Base-by-base conservation (phyloP, 2,888 invertebrate genomes). In the Opisthograptis luteolata region DNA sequence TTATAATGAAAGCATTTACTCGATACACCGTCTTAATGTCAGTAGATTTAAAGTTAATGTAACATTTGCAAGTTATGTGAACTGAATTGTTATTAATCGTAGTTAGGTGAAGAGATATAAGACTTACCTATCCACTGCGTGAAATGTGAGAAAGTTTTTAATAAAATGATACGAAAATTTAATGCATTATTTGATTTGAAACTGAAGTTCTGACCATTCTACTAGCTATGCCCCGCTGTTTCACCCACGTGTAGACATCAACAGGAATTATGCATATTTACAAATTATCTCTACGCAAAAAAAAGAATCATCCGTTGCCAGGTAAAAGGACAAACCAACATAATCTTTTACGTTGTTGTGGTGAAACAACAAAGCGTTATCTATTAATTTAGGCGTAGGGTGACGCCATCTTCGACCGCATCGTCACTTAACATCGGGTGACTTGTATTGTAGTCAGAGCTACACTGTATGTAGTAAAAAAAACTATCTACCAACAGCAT, bases 111-210 rank as follows among this genome's bases (percentile, higher is more conserved):
- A 86, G 86, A 86, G 84, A 81, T 79, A 84, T 78, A 89, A 89
- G 89, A 89, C 89, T 89, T 85, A 88, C 88, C 87, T 84, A 84
- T 79, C 77, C 80, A 81, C 71, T 76, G 76, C 79, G 78, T 78
- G 72, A 79, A 73, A 71, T 70, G 76, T 73, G 76, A 67, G 75
- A 67, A 70, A 71, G 70, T 84, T 85, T 86, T 69, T 79, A 85
- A 82, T 86, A 86, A 87, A 82, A 79, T 53, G 54, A 57, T 65
- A 70, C 65, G 50, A 63, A 66, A 62, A 56, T 45, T 22, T 40
- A 35, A 20, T 27, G n/a, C n/a, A 10, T 36, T 7, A 24, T 56
- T 48, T 50, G 17, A 27, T 40, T 45, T 48, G 14, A 13, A 20
- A 6, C 20, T 7, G n/a, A n/a, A n/a, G 20, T 20, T 5, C 6